Evolutionary conservation across 2,888 invertebrate genomes (phyloP).

Genomic region (Harpagoxenus sublaevis): DNA sequence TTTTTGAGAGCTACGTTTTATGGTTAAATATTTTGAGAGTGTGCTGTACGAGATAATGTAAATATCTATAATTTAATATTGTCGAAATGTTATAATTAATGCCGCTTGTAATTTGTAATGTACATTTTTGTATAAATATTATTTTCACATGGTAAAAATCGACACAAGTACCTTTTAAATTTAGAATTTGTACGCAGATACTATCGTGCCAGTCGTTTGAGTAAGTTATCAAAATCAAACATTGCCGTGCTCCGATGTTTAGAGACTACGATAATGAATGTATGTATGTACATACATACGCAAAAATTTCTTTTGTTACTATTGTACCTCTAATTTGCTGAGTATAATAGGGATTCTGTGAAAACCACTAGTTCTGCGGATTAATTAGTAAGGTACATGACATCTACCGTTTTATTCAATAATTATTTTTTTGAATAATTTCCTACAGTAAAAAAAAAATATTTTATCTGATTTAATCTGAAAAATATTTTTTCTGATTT

Average conservation of each 20-base stretch:
- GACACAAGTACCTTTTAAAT: conserved; percentile 2
- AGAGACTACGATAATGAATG: conserved; percentile 50
- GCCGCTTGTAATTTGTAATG: neutral
- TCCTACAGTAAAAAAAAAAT: neutral
- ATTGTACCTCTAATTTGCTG: neutral
- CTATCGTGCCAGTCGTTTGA: conserved; percentile 51
- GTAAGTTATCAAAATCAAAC: conserved; percentile 74
- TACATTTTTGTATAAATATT: neutral
- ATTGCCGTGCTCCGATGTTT: conserved; percentile 50
- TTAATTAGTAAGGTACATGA: neutral
- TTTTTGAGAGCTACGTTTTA: neutral
- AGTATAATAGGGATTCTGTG: conserved; percentile 7
- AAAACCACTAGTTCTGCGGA: neutral
- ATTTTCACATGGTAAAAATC: neutral
- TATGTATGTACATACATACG: conserved; percentile 17
- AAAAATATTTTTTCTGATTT: neutral
- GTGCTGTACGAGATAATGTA: no score
- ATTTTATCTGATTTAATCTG: neutral
- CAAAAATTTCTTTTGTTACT: conserved; percentile 16
- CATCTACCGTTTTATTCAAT: neutral
- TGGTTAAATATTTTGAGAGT: neutral
- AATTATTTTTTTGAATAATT: neutral
- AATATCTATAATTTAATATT: neutral
- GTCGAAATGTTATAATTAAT: neutral
- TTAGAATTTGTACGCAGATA: conserved; percentile 32